A percentile compares a stretch with the other conserved stretches of the same genome.
phyloP scores from a whole-genome alignment of 2,888 invertebrate genomes.

The Cantharis rustica region DNA sequence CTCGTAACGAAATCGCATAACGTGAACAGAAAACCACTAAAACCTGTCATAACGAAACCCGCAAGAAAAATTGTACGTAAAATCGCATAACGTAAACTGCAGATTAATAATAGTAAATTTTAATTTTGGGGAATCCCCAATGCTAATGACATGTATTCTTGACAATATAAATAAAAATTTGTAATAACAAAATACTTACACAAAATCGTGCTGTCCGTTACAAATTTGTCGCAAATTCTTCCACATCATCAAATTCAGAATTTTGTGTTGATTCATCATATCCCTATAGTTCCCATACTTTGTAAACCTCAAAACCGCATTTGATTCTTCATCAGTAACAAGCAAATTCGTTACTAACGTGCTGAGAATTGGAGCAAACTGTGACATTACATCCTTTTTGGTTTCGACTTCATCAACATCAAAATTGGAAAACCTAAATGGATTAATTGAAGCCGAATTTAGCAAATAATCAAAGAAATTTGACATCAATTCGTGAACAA shows the following conservation, averaged over 20 bases:
- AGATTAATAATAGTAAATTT: no score
- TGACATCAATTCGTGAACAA: constrained; percentile 45
- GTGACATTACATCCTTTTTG: background rate
- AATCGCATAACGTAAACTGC: no score
- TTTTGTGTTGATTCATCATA: constrained; percentile 58
- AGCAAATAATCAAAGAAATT: constrained; percentile 41
- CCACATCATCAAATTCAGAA: constrained; percentile 64
- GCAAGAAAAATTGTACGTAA: no score
- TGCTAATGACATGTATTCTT: no score
- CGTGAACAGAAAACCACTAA: no score
- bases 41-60: no score
- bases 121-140: background rate
- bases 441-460: constrained; percentile 39
- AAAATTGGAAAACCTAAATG: constrained; percentile 33
- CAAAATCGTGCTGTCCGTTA: constrained; percentile 54
- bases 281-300: constrained; percentile 60
- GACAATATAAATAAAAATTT: background rate
- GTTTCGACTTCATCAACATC: background rate
- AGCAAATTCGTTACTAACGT: constrained; percentile 37
- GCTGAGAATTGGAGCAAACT: constrained; percentile 28
- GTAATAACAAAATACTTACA: constrained; percentile 30
- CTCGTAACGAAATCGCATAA: no score
- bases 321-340: constrained; percentile 27
- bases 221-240: constrained; percentile 63
- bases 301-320: constrained; percentile 49